Evolutionary conservation across 1,140 invertebrate species (phyloP), one percentile per base, ranked within the genome.

Genomic region (Bombus picipes): DNA sequence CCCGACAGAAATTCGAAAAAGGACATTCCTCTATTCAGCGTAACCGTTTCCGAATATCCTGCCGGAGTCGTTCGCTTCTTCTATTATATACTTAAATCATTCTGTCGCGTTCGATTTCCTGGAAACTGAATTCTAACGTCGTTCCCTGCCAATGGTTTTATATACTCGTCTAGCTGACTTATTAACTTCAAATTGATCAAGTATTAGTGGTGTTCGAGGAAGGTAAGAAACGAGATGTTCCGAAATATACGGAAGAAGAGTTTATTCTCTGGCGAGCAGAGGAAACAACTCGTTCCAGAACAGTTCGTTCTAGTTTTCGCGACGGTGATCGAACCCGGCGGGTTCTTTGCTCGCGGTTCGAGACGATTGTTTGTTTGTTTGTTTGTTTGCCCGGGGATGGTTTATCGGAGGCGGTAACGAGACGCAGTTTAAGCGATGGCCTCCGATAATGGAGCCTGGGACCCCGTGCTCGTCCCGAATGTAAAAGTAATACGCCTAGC

Each of bases 381-480:
- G 47, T 84, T 77, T 83, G 82, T 73, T 73, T 84, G 75, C 32
- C 43, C 39, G 53, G 41, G n/a, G n/a, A 85, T 85, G 68, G 41
- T 85, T 85, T 85, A 85, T 85, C 34, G 83, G 39, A 62, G 68
- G 32, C 77, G 83, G 83, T 85, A 85, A 85, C 83, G 76, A 85
- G 83, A 62, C 68, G 68, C 83, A 65, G 57, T 85, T 77, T n/a
- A 77, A 70, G 39, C 74, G 74, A 83, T 78, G 82, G 74, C 22
- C 53, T 13, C 39, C 76, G 47, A 80, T 84, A 84, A 71, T 72
- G 68, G 83, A 41, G 66, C n/a, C 37, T 41, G 74, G 32, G 10
- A 59, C 53, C 37, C 62, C 37, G 82, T 22, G 22, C 32, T 28
- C 83, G 39, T n/a, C 39, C 18, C 83, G 68, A 85, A 85, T 85